Evolutionary conservation across 2,113 vertebrate species (phyloP).

Genomic region (Piaya cayana): DNA sequence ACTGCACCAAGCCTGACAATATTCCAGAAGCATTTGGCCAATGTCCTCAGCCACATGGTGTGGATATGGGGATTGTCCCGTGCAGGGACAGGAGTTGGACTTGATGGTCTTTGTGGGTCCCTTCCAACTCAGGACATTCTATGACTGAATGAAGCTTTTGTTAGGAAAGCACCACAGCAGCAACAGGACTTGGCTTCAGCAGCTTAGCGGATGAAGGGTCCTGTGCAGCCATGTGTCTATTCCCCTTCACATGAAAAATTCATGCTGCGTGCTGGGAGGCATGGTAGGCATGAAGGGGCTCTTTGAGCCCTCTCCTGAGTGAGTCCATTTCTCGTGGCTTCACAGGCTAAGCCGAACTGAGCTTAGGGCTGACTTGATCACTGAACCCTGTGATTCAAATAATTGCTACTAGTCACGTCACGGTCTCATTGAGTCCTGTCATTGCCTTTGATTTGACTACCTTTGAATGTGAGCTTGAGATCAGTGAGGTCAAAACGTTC

Average conservation of each 20-base stretch:
- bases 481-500: not conserved
- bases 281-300: not conserved
- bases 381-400: not conserved
- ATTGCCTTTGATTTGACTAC: not conserved
- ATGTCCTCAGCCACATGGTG: too few relatives aligned
- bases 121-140: too few relatives aligned
- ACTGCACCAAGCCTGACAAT: too few relatives aligned
- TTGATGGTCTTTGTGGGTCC: too few relatives aligned
- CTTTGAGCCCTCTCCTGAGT: not conserved
- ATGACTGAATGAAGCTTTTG: not conserved
- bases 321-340: not conserved
- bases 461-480: not conserved
- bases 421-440: not conserved
- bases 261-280: fast-evolving
- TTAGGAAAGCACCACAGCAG: not conserved
- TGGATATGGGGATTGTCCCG: too few relatives aligned
- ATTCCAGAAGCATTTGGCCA: too few relatives aligned
- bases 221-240: not conserved
- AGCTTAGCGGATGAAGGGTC: not conserved
- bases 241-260: not conserved
- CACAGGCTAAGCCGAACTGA: not conserved
- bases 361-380: not conserved
- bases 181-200: not conserved
- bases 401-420: not conserved
- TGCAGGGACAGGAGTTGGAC: too few relatives aligned